Evolutionary conservation across 1,140 invertebrate species (phyloP).

Genomic region (Babylonia areolata): DNA sequence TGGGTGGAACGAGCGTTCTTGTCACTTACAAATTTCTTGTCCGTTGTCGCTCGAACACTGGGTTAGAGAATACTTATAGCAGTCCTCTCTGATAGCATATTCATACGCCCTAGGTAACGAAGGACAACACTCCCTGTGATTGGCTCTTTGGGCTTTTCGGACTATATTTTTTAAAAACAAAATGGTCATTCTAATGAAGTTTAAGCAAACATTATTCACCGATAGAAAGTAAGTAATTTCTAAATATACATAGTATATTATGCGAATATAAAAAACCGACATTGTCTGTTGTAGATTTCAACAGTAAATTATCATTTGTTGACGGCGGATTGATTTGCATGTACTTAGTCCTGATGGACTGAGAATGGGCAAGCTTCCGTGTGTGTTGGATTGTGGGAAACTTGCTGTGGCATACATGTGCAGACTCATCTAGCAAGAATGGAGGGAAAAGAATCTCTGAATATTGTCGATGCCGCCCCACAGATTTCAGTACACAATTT

Average conservation of each 20-base stretch:
- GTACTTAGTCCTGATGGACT: neutral
- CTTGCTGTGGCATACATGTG: neutral
- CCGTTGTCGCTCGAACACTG: neutral
- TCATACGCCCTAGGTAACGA: constrained; percentile 3
- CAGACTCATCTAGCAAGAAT: neutral
- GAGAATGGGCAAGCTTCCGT: neutral
- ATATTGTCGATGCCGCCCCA: neutral
- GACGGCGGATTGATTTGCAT: neutral
- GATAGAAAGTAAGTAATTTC: no score
- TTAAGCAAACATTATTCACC: no score
- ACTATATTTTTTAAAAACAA: neutral
- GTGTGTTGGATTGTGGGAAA: constrained; percentile 3
- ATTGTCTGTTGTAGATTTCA: no score
- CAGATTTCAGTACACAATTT: constrained; percentile 27
- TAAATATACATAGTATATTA: no score
- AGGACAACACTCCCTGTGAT: constrained; percentile 7
- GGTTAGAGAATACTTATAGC: neutral
- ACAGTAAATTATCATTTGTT: neutral
- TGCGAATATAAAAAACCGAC: no score
- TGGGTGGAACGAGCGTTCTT: constrained; percentile 32
- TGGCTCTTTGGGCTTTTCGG: neutral
- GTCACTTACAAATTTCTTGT: neutral
- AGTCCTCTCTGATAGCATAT: neutral
- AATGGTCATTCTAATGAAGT: neutral
- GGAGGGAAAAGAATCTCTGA: neutral